A percentile compares a stretch with the other conserved stretches of the same genome.
phyloP scores from a whole-genome alignment of 2,113 vertebrate genomes.

The Rhea americana region DNA sequence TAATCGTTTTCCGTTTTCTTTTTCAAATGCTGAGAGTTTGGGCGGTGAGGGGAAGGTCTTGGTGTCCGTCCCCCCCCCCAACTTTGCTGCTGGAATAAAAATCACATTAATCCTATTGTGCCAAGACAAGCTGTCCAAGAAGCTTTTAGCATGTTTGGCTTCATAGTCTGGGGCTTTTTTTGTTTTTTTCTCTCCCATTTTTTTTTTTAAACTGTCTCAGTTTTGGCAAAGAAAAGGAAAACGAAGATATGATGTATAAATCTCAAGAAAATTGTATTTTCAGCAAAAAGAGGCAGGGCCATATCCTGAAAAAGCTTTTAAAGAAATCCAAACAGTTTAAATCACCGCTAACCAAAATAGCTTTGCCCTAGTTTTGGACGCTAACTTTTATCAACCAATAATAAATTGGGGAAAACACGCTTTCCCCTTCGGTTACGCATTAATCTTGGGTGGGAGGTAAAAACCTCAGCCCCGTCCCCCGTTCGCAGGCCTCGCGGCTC shows the following conservation, averaged over 20 bases:
- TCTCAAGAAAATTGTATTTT: not conserved
- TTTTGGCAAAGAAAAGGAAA: not conserved
- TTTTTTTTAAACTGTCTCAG: not conserved
- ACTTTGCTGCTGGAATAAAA: not conserved
- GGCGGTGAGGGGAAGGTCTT: not conserved
- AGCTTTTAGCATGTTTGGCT: not conserved
- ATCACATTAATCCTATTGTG: not conserved
- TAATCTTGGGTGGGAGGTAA: not conserved
- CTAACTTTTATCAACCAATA: not conserved
- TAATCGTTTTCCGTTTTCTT: slow-evolving; percentile 4
- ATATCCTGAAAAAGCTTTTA: not conserved
- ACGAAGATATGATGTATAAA: not conserved
- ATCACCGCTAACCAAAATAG: not conserved
- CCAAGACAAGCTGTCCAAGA: not conserved
- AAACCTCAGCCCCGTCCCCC: not conserved
- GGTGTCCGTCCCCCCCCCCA: not conserved
- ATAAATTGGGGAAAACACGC: not conserved
- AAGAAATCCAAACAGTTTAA: not conserved
- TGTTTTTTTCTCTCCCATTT: not conserved
- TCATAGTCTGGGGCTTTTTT: not conserved
- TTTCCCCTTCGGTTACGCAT: not conserved
- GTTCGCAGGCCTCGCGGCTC: not conserved
- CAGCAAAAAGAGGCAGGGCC: not conserved
- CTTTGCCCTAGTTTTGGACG: not conserved
- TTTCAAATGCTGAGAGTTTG: not conserved